These are phyloP conservation scores for Nebria ingens DNA, from an alignment of 1,140 invertebrate species.

Conservation along the genomic window DNA sequence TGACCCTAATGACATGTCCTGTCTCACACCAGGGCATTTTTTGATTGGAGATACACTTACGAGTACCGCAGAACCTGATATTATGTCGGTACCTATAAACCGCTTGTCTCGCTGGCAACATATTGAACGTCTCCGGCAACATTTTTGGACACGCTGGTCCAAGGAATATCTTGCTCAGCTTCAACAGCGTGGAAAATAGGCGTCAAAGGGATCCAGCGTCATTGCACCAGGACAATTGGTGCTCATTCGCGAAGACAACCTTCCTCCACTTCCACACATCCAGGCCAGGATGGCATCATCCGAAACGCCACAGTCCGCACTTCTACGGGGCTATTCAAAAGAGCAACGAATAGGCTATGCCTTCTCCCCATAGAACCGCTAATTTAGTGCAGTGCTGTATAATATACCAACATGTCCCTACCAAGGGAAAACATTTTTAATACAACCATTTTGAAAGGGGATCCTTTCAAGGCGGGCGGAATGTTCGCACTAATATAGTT, in stretches of 20 bases:
- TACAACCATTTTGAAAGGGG: not conserved
- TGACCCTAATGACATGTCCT: not conserved
- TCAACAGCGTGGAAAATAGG: conserved; percentile 23
- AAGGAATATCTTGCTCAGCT: no score
- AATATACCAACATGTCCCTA: no score
- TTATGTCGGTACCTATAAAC: conserved; percentile 1
- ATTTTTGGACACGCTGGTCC: conserved; percentile 25
- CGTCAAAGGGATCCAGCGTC: not conserved
- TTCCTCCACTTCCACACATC: conserved; percentile 23
- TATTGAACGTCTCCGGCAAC: conserved; percentile 15
- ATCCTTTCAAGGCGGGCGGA: conserved; percentile 1
- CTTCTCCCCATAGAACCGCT: not conserved
- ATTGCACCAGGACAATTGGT: conserved; percentile 22
- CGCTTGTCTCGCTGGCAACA: conserved; percentile 16
- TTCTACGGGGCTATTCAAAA: conserved; percentile 13
- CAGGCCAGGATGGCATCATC: conserved; percentile 22
- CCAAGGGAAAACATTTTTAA: no score
- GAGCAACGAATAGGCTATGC: no score
- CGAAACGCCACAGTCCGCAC: conserved; percentile 20
- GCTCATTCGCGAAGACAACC: conserved; percentile 21
- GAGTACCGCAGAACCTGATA: conserved; percentile 20
- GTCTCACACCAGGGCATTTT: conserved; percentile 16
- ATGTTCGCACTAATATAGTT: no score
- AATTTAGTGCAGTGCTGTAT: no score
- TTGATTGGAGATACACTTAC: conserved; percentile 15